phyloP scores from a whole-genome alignment of 2,113 vertebrate genomes.

The Cricetomys ansorgei region DNA sequence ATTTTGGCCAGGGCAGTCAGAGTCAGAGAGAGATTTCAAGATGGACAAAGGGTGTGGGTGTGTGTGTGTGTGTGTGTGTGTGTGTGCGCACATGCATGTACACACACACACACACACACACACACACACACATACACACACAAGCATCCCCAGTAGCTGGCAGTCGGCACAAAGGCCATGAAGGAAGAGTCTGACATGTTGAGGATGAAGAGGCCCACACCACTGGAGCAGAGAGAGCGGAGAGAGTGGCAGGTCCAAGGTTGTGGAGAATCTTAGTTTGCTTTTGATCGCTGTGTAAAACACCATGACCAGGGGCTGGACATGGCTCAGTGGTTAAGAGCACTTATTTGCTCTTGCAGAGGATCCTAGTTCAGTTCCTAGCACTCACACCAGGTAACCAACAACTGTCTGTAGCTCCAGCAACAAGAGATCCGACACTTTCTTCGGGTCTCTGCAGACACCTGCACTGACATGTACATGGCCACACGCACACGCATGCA shows the following conservation, averaged over 20 bases:
- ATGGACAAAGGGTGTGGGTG: no score
- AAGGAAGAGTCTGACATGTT: not conserved
- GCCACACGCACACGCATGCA: not conserved
- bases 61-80: no score
- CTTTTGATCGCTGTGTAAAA: not conserved
- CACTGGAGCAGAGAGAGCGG: not conserved
- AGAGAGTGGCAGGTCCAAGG: not conserved
- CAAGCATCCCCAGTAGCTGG: not conserved
- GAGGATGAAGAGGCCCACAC: not conserved
- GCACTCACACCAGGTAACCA: not conserved
- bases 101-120: no score
- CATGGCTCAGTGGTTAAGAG: not conserved
- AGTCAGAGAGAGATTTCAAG: not conserved
- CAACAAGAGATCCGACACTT: not conserved
- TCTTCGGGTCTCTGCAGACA: not conserved
- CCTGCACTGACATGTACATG: not conserved
- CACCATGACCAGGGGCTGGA: not conserved
- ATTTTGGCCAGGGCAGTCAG: not conserved
- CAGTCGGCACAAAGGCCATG: not conserved
- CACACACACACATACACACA: no score
- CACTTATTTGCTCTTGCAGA: not conserved
- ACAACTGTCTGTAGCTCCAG: not conserved
- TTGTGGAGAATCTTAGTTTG: not conserved
- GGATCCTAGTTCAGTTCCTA: not conserved
- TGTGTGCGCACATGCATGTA: no score